Evolutionary conservation across 2,797 vertebrate genomes (phyloP).

Genomic region (Masticophis lateralis): DNA sequence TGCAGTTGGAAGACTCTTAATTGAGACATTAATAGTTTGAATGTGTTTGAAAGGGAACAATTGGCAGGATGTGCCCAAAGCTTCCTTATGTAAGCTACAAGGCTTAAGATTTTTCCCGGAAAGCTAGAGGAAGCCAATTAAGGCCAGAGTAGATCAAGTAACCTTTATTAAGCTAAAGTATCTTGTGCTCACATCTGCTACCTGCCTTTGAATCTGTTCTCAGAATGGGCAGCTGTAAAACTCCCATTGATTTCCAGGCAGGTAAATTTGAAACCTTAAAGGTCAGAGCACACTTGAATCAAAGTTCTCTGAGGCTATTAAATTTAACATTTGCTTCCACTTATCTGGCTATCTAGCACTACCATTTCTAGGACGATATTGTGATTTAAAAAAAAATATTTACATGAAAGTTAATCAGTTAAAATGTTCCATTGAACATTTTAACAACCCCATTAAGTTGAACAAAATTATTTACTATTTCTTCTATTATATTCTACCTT

Average conservation of each 20-base stretch:
- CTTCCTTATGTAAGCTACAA: neutral
- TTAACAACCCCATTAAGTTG: neutral
- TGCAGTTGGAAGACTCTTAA: neutral
- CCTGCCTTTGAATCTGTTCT: slow-evolving; percentile 11
- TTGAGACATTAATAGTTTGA: neutral
- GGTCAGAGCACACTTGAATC: slow-evolving; percentile 18
- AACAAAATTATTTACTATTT: neutral
- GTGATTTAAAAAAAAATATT: neutral
- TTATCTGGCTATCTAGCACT: neutral
- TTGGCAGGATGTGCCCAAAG: neutral
- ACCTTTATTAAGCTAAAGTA: slow-evolving; percentile 25
- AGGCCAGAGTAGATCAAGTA: neutral
- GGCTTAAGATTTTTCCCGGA: neutral
- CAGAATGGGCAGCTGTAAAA: slow-evolving; percentile 13
- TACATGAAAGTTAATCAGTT: neutral
- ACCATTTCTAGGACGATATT: neutral
- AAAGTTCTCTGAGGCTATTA: slow-evolving; percentile 15
- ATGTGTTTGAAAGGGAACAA: slow-evolving; percentile 4
- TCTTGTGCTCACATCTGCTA: slow-evolving; percentile 14
- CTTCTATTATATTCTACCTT: neutral
- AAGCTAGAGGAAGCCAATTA: slow-evolving; percentile 11
- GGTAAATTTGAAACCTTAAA: slow-evolving; percentile 27
- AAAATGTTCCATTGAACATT: neutral
- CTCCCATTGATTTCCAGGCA: slow-evolving; percentile 31
- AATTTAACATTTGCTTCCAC: slow-evolving; percentile 9